Evolutionary conservation across 1,140 invertebrate genomes (phyloP).

Genomic region (Euura lappo): DNA sequence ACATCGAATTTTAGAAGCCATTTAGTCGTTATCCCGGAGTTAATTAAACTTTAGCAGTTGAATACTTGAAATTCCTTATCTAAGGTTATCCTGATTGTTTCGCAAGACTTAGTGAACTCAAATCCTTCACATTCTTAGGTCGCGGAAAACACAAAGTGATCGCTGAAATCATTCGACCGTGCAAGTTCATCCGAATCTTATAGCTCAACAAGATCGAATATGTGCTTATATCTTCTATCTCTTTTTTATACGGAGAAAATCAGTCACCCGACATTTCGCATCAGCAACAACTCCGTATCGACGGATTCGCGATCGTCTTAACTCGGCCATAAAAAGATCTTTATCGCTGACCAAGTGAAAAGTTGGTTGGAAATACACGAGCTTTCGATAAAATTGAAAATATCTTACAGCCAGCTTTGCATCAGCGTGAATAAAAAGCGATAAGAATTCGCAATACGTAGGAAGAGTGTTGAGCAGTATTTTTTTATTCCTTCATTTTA

Average conservation of each 20-base stretch:
- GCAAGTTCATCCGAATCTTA: too few relatives aligned
- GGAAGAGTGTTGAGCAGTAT: too few relatives aligned
- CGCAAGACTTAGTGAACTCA: neutral
- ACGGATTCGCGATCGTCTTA: neutral
- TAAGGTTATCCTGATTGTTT: neutral
- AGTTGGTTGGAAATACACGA: neutral
- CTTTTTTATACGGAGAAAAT: neutral
- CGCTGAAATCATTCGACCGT: too few relatives aligned
- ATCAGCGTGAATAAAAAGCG: too few relatives aligned
- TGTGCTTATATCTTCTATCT: too few relatives aligned
- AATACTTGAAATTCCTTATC: conserved; percentile 1
- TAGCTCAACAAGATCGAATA: too few relatives aligned
- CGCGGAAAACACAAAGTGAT: too few relatives aligned
- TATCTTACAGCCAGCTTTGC: neutral
- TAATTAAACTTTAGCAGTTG: conserved; percentile 3
- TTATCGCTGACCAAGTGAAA: conserved; percentile 2
- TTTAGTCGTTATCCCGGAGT: neutral
- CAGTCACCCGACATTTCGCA: neutral
- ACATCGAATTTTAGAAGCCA: neutral
- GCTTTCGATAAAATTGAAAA: conserved; percentile 5
- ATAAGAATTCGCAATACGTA: too few relatives aligned
- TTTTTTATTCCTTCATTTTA: too few relatives aligned
- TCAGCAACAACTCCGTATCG: neutral
- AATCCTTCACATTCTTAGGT: too few relatives aligned
- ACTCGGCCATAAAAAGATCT: neutral